Evolutionary conservation across 2,888 invertebrate species (phyloP).

Genomic region (Steinernema scapterisci): DNA sequence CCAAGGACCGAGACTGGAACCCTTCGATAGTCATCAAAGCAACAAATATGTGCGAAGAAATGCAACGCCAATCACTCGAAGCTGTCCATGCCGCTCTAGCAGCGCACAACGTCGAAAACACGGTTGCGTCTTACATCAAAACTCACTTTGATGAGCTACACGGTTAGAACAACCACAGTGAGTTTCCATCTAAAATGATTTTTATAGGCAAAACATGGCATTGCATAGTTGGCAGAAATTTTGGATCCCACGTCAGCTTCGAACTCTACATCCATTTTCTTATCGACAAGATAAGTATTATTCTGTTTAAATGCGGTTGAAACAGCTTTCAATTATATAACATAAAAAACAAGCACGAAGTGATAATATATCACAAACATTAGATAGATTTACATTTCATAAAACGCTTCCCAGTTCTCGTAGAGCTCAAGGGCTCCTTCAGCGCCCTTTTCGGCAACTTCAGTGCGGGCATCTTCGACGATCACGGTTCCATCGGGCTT

Average conservation of each 20-base stretch:
- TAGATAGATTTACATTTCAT: slow-evolving; percentile 33
- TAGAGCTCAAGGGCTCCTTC: slow-evolving; percentile 42
- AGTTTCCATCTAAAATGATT: neutral
- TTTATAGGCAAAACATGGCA: slow-evolving; percentile 51
- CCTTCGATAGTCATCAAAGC: slow-evolving; percentile 37
- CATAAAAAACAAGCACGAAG: neutral
- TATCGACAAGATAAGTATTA: slow-evolving; percentile 48
- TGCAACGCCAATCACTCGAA: slow-evolving; percentile 48
- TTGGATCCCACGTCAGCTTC: slow-evolving; percentile 48
- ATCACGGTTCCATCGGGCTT: slow-evolving; percentile 69
- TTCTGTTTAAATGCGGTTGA: slow-evolving; percentile 49
- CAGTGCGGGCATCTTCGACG: slow-evolving; percentile 69
- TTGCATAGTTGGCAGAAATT: slow-evolving; percentile 52
- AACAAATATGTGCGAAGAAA: slow-evolving; percentile 46
- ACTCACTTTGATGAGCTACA: slow-evolving; percentile 44
- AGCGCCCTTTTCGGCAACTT: slow-evolving; percentile 61
- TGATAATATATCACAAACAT: neutral
- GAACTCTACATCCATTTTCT: slow-evolving; percentile 48
- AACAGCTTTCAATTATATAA: neutral
- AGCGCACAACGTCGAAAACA: slow-evolving; percentile 43
- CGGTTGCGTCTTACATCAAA: slow-evolving; percentile 46
- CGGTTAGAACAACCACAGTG: slow-evolving; percentile 34
- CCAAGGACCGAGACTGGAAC: neutral
- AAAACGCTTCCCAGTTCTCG: slow-evolving; percentile 48
- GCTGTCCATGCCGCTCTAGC: slow-evolving; percentile 45